Conservation (phyloP, 1,140 invertebrate species). For the Leptopilina boulardi region DNA sequence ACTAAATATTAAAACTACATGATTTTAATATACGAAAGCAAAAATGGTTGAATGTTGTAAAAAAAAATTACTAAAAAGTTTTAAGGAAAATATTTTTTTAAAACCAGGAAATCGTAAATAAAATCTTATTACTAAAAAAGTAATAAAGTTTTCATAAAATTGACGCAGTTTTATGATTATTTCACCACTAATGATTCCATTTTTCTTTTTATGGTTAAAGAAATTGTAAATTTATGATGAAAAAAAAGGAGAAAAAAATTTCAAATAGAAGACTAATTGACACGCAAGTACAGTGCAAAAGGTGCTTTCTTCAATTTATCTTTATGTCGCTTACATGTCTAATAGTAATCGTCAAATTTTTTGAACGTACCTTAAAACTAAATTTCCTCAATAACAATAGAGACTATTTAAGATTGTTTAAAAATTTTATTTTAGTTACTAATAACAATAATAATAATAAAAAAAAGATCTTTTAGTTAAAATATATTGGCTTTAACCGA, state of each 20-base stretch:
- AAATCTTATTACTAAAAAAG: not conserved
- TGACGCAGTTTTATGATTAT: constrained; percentile 11
- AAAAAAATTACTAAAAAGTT: not conserved
- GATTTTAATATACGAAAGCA: not conserved
- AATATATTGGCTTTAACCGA: too few species aligned
- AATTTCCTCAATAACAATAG: not conserved
- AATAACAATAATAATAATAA: too few species aligned
- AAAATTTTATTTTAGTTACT: too few species aligned
- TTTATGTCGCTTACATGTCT: not conserved
- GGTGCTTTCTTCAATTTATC: not conserved
- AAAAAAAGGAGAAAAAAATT: not conserved
- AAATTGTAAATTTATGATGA: not conserved
- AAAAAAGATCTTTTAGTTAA: too few species aligned
- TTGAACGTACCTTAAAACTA: not conserved
- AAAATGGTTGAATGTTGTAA: not conserved
- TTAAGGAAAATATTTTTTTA: not conserved
- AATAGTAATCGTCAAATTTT: not conserved
- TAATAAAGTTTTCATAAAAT: not conserved
- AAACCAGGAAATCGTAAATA: constrained; percentile 9
- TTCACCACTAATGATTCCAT: not conserved
- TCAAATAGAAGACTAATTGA: not conserved
- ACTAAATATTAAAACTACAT: too few species aligned
- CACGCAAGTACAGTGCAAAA: not conserved
- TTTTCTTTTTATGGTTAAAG: not conserved
- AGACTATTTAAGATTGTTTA: too few species aligned